phyloP scores from a whole-genome alignment of 2,113 vertebrate species.

The Pica pica region DNA sequence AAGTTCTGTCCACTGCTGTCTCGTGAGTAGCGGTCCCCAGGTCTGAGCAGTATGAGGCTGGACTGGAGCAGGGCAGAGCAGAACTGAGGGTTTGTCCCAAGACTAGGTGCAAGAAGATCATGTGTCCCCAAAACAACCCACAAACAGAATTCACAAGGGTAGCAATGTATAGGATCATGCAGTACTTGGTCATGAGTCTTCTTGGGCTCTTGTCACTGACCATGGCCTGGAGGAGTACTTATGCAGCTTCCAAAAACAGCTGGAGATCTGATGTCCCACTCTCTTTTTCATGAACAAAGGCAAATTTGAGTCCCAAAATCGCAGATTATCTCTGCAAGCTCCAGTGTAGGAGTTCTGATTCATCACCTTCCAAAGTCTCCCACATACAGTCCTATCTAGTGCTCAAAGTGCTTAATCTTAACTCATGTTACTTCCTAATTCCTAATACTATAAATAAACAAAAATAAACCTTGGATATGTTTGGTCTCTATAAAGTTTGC shows the following conservation, averaged over 20 bases:
- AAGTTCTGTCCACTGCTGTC: background rate
- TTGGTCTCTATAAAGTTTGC: background rate
- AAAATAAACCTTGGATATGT: background rate
- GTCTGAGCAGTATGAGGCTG: accelerated
- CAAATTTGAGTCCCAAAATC: background rate
- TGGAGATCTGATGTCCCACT: background rate
- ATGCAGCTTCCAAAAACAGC: background rate
- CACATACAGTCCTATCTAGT: background rate
- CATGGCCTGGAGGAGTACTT: background rate
- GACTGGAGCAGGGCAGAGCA: background rate
- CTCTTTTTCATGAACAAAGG: background rate
- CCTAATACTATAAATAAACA: background rate
- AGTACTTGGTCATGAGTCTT: background rate
- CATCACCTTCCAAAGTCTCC: background rate
- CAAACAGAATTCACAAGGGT: background rate
- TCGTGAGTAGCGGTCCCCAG: background rate
- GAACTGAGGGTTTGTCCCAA: background rate
- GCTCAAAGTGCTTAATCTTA: background rate
- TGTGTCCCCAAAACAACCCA: background rate
- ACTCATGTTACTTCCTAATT: background rate
- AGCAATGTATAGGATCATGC: background rate
- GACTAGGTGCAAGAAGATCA: accelerated
- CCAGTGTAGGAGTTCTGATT: background rate
- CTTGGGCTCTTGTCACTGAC: background rate
- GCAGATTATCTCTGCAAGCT: background rate